Percentiles rank a stretch among this genome's conserved stretches.
phyloP scores from a whole-genome alignment of 2,888 invertebrate genomes.

The Nebria brevicollis region DNA sequence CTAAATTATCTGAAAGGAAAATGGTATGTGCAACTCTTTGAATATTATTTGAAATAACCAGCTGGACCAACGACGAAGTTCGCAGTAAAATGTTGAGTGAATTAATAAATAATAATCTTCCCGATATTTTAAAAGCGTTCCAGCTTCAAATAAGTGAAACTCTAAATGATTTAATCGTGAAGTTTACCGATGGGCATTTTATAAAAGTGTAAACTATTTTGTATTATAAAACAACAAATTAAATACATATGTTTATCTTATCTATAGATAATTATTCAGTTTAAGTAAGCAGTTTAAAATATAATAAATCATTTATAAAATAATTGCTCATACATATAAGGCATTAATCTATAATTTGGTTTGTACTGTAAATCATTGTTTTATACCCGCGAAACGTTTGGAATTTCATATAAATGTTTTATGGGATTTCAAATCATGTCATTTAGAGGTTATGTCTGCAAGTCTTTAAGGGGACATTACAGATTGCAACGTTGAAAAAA shows the following conservation, averaged over 20 bases:
- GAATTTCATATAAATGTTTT: too few species aligned
- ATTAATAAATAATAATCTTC: background rate
- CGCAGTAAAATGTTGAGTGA: background rate
- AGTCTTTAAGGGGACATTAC: too few species aligned
- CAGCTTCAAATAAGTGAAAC: background rate
- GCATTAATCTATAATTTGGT: too few species aligned
- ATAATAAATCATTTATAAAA: too few species aligned
- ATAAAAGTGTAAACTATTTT: background rate
- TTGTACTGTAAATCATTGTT: too few species aligned
- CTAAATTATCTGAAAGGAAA: background rate
- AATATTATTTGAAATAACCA: background rate
- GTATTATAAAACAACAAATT: background rate
- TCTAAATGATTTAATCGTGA: slow-evolving; percentile 3
- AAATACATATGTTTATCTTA: background rate
- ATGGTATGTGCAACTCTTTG: background rate
- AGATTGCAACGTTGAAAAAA: too few species aligned
- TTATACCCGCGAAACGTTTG: too few species aligned
- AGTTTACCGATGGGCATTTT: background rate
- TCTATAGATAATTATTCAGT: background rate
- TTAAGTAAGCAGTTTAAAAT: too few species aligned
- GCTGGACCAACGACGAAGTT: background rate
- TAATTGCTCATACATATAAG: too few species aligned
- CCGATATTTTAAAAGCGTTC: background rate
- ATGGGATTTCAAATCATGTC: too few species aligned
- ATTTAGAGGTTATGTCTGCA: too few species aligned